Evolutionary conservation across 2,797 vertebrate species (phyloP).

Genomic region (Sciaenops ocellatus): DNA sequence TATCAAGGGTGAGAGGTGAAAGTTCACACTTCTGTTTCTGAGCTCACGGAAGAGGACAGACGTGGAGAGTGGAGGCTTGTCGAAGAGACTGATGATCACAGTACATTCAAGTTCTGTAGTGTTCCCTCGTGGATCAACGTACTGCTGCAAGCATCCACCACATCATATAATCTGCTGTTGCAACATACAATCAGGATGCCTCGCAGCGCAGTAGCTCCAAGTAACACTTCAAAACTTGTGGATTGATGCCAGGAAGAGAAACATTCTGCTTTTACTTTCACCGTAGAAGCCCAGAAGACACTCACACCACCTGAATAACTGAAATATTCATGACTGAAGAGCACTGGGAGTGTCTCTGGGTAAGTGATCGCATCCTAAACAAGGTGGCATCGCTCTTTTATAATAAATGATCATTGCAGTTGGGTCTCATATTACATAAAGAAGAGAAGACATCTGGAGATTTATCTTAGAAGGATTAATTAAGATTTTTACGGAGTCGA

Average conservation of each 20-base stretch:
- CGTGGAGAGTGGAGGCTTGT: not conserved
- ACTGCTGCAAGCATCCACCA: not conserved
- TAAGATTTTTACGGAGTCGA: not conserved
- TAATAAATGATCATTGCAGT: not conserved
- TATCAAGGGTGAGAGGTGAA: conserved; percentile 76
- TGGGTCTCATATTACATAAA: not conserved
- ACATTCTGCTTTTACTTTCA: too few species aligned
- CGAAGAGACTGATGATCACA: not conserved
- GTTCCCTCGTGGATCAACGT: not conserved
- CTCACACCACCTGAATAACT: too few species aligned
- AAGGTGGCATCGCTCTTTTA: not conserved
- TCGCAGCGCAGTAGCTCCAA: not conserved
- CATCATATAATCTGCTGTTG: not conserved
- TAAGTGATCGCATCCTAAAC: not conserved
- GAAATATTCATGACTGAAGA: not conserved
- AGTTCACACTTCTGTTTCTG: conserved; percentile 83
- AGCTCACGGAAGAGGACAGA: conserved; percentile 1
- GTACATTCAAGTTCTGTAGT: not conserved
- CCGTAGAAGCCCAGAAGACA: not conserved
- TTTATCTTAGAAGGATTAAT: too few species aligned
- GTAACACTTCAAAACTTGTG: not conserved
- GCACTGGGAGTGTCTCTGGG: not conserved
- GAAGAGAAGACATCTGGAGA: not conserved
- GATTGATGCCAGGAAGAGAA: not conserved
- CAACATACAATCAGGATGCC: not conserved